Evolutionary conservation across 2,888 invertebrate genomes (phyloP).

Genomic region (Synergus laeviventris): DNA sequence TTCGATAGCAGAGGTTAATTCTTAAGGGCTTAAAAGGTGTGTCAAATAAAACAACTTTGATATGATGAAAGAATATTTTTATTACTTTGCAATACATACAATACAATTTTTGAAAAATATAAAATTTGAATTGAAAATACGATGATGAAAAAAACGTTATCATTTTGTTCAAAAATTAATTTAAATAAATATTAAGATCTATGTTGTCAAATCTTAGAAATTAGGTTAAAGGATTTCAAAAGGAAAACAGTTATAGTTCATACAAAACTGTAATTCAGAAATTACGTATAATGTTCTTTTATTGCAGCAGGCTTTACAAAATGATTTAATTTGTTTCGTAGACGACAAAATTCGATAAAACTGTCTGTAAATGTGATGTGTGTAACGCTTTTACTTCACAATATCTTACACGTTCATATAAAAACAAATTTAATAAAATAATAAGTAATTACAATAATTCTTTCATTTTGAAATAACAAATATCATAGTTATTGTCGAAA

Average conservation of each 20-base stretch:
- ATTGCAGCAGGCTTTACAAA: conserved; percentile 36
- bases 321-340: conserved; percentile 6
- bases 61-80: too few species aligned
- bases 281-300: conserved; percentile 36
- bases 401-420: conserved; percentile 25
- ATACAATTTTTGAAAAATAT: too few species aligned
- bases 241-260: conserved; percentile 16
- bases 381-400: conserved; percentile 28
- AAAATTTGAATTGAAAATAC: too few species aligned
- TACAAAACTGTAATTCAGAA: conserved; percentile 39
- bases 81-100: too few species aligned
- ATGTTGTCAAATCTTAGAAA: background rate
- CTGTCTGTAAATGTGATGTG: conserved; percentile 33
- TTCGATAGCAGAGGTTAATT: too few species aligned
- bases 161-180: too few species aligned
- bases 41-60: too few species aligned
- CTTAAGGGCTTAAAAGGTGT: too few species aligned
- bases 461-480: conserved; percentile 17
- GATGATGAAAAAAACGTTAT: too few species aligned
- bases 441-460: conserved; percentile 34
- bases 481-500: conserved; percentile 37
- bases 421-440: background rate
- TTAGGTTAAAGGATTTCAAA: background rate
- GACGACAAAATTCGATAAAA: conserved; percentile 22
- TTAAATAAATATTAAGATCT: too few species aligned